Conservation (phyloP, 2,797 vertebrate species). For the Octomys mimax region DNA sequence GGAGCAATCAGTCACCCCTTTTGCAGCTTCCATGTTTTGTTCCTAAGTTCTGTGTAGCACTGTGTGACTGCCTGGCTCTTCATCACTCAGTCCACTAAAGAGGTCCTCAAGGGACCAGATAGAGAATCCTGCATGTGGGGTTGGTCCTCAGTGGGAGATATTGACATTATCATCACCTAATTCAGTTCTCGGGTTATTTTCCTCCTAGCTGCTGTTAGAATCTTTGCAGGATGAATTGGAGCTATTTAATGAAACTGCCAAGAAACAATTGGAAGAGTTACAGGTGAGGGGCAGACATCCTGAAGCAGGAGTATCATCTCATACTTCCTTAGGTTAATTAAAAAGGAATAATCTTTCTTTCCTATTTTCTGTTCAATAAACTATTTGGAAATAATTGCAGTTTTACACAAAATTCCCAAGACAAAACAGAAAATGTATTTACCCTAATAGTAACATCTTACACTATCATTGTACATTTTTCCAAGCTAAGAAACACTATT, state of each 20-base stretch:
- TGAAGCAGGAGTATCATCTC: background rate
- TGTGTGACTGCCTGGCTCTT: background rate
- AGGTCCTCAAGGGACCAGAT: background rate
- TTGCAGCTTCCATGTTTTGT: background rate
- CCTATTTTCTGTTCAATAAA: background rate
- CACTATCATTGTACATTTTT: background rate
- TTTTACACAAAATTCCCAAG: slow-evolving; percentile 31
- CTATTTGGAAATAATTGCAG: slow-evolving; percentile 50
- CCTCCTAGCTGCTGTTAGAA: slow-evolving; percentile 85
- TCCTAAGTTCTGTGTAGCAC: background rate
- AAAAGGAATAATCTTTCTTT: background rate
- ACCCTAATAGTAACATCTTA: slow-evolving; percentile 11
- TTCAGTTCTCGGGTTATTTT: background rate
- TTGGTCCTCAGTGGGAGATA: background rate
- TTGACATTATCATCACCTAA: background rate
- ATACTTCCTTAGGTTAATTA: background rate
- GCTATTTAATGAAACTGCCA: slow-evolving; percentile 84
- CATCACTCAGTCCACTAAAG: background rate
- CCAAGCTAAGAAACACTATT: background rate
- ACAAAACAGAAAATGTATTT: background rate
- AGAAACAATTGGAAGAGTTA: slow-evolving; percentile 84
- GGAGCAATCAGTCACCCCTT: background rate
- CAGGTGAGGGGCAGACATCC: slow-evolving; percentile 84
- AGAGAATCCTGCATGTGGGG: background rate
- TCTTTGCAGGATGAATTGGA: slow-evolving; percentile 85